Percentiles rank a stretch among this genome's conserved stretches.
phyloP scores from a whole-genome alignment of 2,888 invertebrate genomes.

The Barypeithes pellucidus region DNA sequence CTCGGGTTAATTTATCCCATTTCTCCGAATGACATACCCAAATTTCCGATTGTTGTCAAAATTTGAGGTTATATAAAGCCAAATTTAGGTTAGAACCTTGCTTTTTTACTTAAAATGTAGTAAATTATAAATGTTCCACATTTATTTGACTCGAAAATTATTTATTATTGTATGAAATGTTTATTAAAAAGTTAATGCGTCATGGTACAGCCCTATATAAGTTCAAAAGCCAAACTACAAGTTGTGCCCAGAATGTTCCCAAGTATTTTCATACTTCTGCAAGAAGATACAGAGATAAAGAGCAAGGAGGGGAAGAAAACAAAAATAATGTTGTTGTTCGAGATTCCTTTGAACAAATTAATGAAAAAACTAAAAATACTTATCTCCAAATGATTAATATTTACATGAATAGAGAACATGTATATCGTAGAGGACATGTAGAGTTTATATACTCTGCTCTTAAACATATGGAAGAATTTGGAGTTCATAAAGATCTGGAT shows the following conservation, averaged over 20 bases:
- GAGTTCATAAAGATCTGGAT: constrained; percentile 89
- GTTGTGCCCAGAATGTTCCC: constrained; percentile 25
- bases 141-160: constrained; percentile 9
- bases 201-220: constrained; percentile 33
- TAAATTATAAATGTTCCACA: not conserved
- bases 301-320: constrained; percentile 61
- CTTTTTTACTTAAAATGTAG: constrained; percentile 16
- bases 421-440: constrained; percentile 87
- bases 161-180: constrained; percentile 35
- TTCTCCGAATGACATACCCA: not conserved
- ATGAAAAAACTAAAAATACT: constrained; percentile 77
- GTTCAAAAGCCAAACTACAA: constrained; percentile 28
- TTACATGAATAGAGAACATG: constrained; percentile 78
- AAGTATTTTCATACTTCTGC: constrained; percentile 41
- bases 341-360: constrained; percentile 72
- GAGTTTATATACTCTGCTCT: constrained; percentile 96
- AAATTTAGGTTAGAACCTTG: constrained; percentile 3
- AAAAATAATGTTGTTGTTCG: constrained; percentile 65
- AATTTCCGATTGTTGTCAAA: not conserved
- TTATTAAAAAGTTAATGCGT: constrained; percentile 38
- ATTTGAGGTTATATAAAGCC: constrained; percentile 4
- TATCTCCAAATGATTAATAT: constrained; percentile 84
- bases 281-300: constrained; percentile 6
- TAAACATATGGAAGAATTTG: constrained; percentile 90
- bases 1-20: too few relatives aligned